Evolutionary conservation across 2,113 vertebrate genomes (phyloP).

Genomic region (Cynocephalus volans): DNA sequence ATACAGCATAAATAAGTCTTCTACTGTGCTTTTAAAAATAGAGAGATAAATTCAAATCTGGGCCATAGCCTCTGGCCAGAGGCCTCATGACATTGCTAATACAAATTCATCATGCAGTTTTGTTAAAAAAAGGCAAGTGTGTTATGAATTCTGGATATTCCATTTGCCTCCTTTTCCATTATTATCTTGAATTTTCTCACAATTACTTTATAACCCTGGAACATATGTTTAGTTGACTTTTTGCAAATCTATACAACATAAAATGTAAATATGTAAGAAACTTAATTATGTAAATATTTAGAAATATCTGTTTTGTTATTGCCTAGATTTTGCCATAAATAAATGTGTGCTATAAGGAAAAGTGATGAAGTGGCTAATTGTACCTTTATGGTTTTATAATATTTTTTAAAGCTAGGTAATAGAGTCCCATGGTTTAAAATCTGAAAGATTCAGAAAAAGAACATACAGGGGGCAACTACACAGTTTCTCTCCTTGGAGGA

Average conservation of each 20-base stretch:
- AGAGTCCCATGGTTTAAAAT: neutral
- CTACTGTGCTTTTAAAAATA: neutral
- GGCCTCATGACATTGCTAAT: neutral
- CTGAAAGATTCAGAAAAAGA: neutral
- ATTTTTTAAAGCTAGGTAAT: neutral
- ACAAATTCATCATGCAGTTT: neutral
- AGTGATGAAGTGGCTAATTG: neutral
- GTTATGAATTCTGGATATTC: neutral
- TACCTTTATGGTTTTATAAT: neutral
- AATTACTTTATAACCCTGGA: neutral
- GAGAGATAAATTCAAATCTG: neutral
- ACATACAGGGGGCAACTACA: neutral
- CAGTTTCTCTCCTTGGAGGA: neutral
- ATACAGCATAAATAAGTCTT: neutral
- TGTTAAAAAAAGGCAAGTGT: neutral
- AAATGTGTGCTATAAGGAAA: neutral
- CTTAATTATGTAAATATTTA: neutral
- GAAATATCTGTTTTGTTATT: neutral
- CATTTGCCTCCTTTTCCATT: neutral
- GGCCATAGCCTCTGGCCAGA: neutral
- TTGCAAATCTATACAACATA: neutral
- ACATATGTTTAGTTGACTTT: neutral
- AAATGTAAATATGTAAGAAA: neutral
- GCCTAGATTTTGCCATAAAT: neutral
- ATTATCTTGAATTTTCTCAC: neutral